Evolutionary conservation across 1,140 invertebrate genomes (phyloP).

Genomic region (Brachionus paranguensis): DNA sequence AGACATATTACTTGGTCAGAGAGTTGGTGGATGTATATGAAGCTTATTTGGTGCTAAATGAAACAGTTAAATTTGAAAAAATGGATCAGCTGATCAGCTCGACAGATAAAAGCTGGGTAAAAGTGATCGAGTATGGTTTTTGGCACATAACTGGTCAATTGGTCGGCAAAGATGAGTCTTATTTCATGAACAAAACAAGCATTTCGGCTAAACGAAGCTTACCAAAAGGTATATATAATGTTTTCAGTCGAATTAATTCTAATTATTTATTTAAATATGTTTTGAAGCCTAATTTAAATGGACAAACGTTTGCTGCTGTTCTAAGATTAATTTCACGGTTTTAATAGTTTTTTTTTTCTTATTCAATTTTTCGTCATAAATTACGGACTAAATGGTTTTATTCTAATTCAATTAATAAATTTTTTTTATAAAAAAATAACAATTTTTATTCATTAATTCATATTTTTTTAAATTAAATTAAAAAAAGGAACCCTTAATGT

Average conservation of each 20-base stretch:
- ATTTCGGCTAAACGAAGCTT: background rate
- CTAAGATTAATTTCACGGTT: constrained; percentile 4
- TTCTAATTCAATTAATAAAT: background rate
- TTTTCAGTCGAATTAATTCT: constrained; percentile 7
- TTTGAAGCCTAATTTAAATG: constrained; percentile 34
- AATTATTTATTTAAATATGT: constrained; percentile 37
- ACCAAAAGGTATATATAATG: constrained; percentile 24
- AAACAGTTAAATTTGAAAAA: background rate
- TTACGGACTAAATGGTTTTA: background rate
- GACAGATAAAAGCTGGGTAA: background rate
- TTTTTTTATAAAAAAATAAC: background rate
- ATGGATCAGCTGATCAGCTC: background rate
- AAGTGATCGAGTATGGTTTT: constrained; percentile 13
- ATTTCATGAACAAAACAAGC: background rate
- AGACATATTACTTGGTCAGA: background rate
- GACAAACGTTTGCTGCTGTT: constrained; percentile 10
- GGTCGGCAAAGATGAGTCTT: background rate
- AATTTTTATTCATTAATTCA: background rate
- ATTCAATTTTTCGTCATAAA: background rate
- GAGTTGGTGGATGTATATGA: background rate
- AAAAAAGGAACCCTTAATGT: background rate
- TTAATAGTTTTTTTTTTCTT: background rate
- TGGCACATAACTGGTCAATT: background rate
- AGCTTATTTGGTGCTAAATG: background rate
- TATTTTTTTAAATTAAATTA: too few relatives aligned